Conservation (phyloP, 2,888 invertebrate genomes). For the Tryphoninae sp. region DNA sequence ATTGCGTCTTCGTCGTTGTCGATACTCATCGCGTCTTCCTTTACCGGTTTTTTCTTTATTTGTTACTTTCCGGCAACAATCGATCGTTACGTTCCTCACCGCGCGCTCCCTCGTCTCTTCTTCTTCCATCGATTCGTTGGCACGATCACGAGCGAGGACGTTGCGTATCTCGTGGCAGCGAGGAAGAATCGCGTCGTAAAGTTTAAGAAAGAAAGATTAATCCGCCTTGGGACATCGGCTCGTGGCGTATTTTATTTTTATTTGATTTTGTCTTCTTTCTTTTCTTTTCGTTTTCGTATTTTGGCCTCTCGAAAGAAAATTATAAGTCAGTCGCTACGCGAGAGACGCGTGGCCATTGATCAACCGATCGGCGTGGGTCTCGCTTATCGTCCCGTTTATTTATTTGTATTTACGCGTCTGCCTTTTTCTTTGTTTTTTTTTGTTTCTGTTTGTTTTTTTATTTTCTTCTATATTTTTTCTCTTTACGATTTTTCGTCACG, state of each 20-base stretch:
- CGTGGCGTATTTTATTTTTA: no score
- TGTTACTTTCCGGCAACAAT: constrained; percentile 17
- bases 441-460: background rate
- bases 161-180: background rate
- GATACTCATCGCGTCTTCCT: constrained; percentile 44
- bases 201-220: constrained; percentile 37
- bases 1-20: constrained; percentile 21
- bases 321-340: constrained; percentile 41
- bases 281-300: background rate
- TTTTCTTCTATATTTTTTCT: constrained; percentile 3
- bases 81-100: constrained; percentile 18
- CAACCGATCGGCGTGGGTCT: constrained; percentile 33
- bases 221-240: constrained; percentile 8
- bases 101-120: background rate
- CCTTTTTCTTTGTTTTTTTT: background rate
- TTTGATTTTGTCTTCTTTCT: background rate
- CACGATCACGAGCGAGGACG: background rate
- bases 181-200: constrained; percentile 35
- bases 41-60: constrained; percentile 17
- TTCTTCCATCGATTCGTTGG: background rate
- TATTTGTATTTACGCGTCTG: background rate
- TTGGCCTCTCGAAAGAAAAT: constrained; percentile 33
- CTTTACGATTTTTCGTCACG: constrained; percentile 10
- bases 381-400: constrained; percentile 11
- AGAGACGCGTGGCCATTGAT: constrained; percentile 25